Conservation (phyloP, 2,888 invertebrate species). For the Trissonchulus sp. region DNA sequence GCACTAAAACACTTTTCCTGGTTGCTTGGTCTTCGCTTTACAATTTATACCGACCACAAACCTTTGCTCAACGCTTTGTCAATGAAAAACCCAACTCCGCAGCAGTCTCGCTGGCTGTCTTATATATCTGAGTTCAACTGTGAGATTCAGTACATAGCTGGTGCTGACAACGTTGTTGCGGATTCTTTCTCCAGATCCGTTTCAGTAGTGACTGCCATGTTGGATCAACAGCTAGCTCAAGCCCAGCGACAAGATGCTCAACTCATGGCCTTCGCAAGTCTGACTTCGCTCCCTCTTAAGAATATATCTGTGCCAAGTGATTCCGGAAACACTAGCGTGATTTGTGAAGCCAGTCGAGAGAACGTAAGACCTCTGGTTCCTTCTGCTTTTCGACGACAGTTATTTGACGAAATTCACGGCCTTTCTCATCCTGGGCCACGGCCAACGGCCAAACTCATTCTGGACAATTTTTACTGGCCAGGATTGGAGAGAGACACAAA, state of each 20-base stretch:
- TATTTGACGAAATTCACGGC: not conserved
- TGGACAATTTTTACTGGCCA: not conserved
- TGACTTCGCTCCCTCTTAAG: no score
- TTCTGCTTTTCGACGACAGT: not conserved
- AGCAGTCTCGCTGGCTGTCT: not conserved
- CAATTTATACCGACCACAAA: not conserved
- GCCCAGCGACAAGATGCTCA: no score
- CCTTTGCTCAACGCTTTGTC: not conserved
- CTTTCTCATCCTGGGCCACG: not conserved
- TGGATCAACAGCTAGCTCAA: no score
- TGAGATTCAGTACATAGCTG: not conserved
- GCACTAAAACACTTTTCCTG: conserved; percentile 1
- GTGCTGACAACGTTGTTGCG: not conserved
- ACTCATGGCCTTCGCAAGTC: no score
- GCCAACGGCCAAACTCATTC: not conserved
- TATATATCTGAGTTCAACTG: not conserved
- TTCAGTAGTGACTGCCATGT: not conserved
- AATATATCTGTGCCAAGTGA: no score
- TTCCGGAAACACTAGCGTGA: no score
- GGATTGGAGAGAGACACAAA: not conserved
- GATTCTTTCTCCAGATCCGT: not conserved
- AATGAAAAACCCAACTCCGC: not conserved
- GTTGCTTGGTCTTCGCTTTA: no score
- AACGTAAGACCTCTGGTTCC: not conserved
- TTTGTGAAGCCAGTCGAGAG: not conserved